These are phyloP conservation scores for Squalus acanthias DNA, from an alignment of 2,797 vertebrate species.

Conservation along the genomic window DNA sequence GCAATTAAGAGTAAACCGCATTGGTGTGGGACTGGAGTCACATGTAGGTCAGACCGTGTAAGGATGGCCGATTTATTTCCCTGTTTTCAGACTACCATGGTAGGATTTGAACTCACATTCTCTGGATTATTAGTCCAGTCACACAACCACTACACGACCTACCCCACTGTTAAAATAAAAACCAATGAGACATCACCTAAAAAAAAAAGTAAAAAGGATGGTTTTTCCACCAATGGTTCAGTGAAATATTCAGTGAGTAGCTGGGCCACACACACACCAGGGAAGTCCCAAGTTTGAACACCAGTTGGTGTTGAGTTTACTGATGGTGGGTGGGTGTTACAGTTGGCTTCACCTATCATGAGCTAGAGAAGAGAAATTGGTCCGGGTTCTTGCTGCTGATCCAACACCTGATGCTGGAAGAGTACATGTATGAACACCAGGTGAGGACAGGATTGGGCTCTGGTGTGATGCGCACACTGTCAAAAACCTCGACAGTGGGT, in stretches of 20 bases:
- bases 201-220: not conserved
- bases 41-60: not conserved
- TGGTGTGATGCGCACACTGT: not conserved
- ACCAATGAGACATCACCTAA: not conserved
- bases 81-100: not conserved
- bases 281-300: not conserved
- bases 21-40: not conserved
- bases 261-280: not conserved
- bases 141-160: not conserved
- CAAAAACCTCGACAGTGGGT: not conserved
- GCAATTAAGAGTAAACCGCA: too few relatives aligned
- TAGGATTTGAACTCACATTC: not conserved
- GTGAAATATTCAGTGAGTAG: not conserved
- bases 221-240: not conserved
- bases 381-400: not conserved
- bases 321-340: not conserved
- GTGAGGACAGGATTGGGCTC: not conserved
- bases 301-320: not conserved
- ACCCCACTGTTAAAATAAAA: not conserved
- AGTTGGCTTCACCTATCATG: not conserved
- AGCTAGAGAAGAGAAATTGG: not conserved
- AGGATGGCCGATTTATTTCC: not conserved
- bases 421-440: not conserved
- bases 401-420: not conserved
- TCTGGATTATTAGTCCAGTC: not conserved